phyloP scores from a whole-genome alignment of 1,140 invertebrate species.

The Bombus fervidus region DNA sequence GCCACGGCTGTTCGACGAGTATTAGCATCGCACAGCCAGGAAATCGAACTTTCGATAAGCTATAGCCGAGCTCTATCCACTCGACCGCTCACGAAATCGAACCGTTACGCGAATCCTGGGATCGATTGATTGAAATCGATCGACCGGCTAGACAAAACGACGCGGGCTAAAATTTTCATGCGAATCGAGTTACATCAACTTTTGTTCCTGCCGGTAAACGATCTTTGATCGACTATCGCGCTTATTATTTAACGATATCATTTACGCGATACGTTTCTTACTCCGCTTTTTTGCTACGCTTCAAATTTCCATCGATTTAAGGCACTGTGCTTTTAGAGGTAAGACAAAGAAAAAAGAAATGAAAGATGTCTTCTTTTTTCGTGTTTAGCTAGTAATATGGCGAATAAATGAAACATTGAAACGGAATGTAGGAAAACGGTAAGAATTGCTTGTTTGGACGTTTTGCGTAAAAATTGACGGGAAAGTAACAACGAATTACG shows the following conservation, averaged over 20 bases:
- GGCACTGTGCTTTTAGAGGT: too few species aligned
- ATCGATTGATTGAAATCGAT: conserved; percentile 11
- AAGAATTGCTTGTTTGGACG: too few species aligned
- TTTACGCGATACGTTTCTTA: background rate
- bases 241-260: background rate
- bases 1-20: background rate
- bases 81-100: background rate
- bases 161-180: background rate
- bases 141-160: background rate
- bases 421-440: too few species aligned
- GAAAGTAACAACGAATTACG: too few species aligned
- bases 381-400: accelerated
- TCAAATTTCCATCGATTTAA: too few species aligned
- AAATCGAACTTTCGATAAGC: conserved; percentile 21
- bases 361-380: too few species aligned
- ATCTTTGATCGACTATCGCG: background rate
- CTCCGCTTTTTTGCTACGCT: too few species aligned
- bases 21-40: conserved; percentile 9
- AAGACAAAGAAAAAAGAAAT: too few species aligned
- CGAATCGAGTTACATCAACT: background rate
- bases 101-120: background rate
- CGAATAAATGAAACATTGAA: too few species aligned
- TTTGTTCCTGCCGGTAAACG: background rate
- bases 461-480: too few species aligned
- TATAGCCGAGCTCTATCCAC: background rate